Evolutionary conservation across 1,140 invertebrate genomes (phyloP), one percentile per base, ranked within the genome.

Genomic region (Caenorhabditis brenneri): DNA sequence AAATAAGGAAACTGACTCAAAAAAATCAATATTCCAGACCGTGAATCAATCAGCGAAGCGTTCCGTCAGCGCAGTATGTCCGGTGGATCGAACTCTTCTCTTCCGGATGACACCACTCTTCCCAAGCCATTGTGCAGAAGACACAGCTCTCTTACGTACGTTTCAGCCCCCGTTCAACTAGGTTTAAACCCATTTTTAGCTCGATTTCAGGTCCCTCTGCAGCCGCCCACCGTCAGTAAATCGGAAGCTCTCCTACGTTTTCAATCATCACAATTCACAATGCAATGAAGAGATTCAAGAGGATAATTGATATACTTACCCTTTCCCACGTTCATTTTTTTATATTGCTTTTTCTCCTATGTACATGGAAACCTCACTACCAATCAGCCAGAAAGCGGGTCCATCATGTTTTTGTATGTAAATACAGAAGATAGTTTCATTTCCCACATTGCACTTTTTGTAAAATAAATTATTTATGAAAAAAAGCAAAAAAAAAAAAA

Each of bases 51-150:
- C n/a, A 31, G n/a, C 15, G 27, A 69, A 79, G 22, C n/a, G 48
- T 27, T 51, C 36, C 84, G 65, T 39, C 84, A 79, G 51, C 82
- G 82, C 22, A 42, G 58, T 15, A 83, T 86, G 65, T 85, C 82
- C 6, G 60, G 58, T 53, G 74, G 48, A n/a, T 85, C 84, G 4
- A 46, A 31, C 9, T 22, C 84, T 49, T 85, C 84, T n/a, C 22
- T 85, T 12, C 46, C 46, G n/a, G 86, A 84, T 29, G 80, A 80
- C 9, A 60, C 86, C 4, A 49, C 46, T 29, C 46, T 85, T 22
- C 84, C 84, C 31, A 85, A 84, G 42, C 84, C 84, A 10, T 79
- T 85, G 36, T 85, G 84, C 33, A 84, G 84, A 31, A 55, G 84
- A n/a, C 84, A 85, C 69, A 53, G 65, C 10, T 78, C 60, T 16